Conservation (phyloP, 2,888 invertebrate genomes). For the Dicycla oo region DNA sequence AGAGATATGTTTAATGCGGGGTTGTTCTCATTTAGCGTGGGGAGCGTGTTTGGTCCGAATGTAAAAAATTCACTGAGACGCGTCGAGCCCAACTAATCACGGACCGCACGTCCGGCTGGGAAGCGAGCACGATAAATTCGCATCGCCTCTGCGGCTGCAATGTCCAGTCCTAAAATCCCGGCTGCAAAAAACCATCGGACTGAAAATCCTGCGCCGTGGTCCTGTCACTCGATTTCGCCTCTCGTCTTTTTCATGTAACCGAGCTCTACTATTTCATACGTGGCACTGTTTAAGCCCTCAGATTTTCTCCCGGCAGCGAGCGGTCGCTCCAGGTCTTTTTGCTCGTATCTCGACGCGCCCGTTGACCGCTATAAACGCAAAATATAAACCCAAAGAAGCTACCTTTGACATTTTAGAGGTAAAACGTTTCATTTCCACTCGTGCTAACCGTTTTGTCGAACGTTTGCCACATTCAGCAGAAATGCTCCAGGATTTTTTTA, state of each 20-base stretch:
- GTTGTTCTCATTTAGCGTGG: slow-evolving; percentile 48
- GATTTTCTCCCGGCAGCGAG: slow-evolving; percentile 88
- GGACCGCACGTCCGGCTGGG: slow-evolving; percentile 78
- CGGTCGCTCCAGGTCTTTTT: slow-evolving; percentile 84
- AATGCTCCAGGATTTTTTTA: slow-evolving; percentile 70
- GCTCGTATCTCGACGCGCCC: slow-evolving; percentile 84
- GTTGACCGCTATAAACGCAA: slow-evolving; percentile 89
- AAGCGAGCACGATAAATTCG: slow-evolving; percentile 85
- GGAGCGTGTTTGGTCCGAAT: slow-evolving; percentile 35
- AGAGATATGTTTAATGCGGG: slow-evolving; percentile 37
- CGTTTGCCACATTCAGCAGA: slow-evolving; percentile 76
- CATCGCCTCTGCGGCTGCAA: slow-evolving; percentile 81
- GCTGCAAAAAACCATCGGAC: slow-evolving; percentile 87
- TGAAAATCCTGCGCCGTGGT: slow-evolving; percentile 87
- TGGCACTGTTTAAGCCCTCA: slow-evolving; percentile 90
- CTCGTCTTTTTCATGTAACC: slow-evolving; percentile 91
- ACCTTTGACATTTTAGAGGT: slow-evolving; percentile 89
- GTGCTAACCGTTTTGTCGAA: slow-evolving; percentile 80
- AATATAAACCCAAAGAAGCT: slow-evolving; percentile 89
- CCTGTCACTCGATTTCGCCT: slow-evolving; percentile 89
- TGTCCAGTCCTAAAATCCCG: slow-evolving; percentile 84
- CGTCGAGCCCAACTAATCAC: slow-evolving; percentile 82
- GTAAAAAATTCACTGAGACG: slow-evolving; percentile 77
- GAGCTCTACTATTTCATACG: slow-evolving; percentile 90
- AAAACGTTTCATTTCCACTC: slow-evolving; percentile 86